Conservation (phyloP, 2,797 vertebrate genomes). For the Crypturellus tataupa region DNA sequence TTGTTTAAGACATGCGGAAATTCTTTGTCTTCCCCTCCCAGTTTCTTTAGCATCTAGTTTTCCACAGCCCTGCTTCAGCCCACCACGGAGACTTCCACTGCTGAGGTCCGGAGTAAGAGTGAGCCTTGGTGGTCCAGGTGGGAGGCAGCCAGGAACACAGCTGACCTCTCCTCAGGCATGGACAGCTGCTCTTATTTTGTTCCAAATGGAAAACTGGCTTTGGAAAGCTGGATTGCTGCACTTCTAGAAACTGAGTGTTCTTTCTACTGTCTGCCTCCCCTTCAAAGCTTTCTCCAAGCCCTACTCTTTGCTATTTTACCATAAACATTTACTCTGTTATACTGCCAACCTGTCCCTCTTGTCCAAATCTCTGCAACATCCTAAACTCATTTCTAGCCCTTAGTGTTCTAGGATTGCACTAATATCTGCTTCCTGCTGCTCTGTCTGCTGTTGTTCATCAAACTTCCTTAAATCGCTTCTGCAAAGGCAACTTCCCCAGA, state of each 20-base stretch:
- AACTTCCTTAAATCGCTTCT: not conserved
- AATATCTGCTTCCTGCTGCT: not conserved
- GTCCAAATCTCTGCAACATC: not conserved
- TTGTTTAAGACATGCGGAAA: not conserved
- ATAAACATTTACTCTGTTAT: not conserved
- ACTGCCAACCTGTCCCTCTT: not conserved
- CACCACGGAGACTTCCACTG: not conserved
- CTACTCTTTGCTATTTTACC: conserved; percentile 14
- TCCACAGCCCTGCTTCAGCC: not conserved
- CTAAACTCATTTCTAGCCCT: not conserved
- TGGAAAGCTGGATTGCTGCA: not conserved
- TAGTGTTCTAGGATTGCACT: not conserved
- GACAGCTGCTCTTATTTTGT: conserved; percentile 44
- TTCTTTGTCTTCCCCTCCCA: not conserved
- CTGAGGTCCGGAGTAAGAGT: conserved; percentile 19
- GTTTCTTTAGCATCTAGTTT: not conserved
- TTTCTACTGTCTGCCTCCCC: not conserved
- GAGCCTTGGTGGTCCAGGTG: conserved; percentile 63
- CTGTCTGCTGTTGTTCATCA: not conserved
- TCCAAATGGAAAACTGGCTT: conserved; percentile 36
- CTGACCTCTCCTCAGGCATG: not conserved
- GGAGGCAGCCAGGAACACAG: conserved; percentile 19
- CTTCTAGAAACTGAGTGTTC: not conserved
- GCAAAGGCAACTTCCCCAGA: not conserved
- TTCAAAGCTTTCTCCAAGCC: not conserved